A percentile compares a stretch with the other conserved stretches of the same genome.
These are phyloP conservation scores for Himantopus leucocephalus DNA, from an alignment of 2,113 vertebrate genomes.

Conservation along the genomic window DNA sequence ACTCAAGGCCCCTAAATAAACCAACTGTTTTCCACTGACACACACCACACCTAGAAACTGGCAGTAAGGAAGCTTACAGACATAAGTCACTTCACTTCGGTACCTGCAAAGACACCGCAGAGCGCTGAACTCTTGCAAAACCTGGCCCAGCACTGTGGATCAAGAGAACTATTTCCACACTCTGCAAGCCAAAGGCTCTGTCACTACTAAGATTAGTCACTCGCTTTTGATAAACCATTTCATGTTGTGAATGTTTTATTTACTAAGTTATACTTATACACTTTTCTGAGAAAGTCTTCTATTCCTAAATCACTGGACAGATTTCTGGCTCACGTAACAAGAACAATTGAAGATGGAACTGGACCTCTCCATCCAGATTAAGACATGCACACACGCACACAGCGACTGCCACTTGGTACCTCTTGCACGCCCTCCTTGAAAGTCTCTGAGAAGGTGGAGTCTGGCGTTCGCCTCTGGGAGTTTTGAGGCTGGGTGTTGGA, in stretches of 20 bases:
- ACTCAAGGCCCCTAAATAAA: not conserved
- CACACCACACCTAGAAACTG: not conserved
- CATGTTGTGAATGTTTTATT: constrained; percentile 51
- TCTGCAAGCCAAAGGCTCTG: constrained; percentile 10
- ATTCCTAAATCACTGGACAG: constrained; percentile 55
- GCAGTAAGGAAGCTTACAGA: not conserved
- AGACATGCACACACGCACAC: not conserved
- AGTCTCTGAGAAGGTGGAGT: constrained; percentile 93
- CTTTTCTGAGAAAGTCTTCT: constrained; percentile 39
- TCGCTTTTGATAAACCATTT: constrained; percentile 51
- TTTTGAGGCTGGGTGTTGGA: constrained; percentile 77
- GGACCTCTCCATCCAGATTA: not conserved
- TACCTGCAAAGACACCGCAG: not conserved
- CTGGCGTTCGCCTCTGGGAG: constrained; percentile 89
- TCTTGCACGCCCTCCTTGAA: constrained; percentile 94
- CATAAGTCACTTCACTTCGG: not conserved
- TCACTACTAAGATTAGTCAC: constrained; percentile 39
- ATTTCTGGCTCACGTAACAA: constrained; percentile 51
- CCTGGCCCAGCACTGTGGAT: not conserved
- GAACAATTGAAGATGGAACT: not conserved
- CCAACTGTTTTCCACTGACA: not conserved
- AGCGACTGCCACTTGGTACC: constrained; percentile 70
- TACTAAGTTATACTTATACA: constrained; percentile 47
- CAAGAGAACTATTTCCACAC: not conserved
- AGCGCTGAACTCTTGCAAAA: not conserved